A percentile compares a stretch with the other conserved stretches of the same genome.
Evolutionary conservation across 2,888 invertebrate species (phyloP).

Genomic region (Sphaerophoria taeniata): DNA sequence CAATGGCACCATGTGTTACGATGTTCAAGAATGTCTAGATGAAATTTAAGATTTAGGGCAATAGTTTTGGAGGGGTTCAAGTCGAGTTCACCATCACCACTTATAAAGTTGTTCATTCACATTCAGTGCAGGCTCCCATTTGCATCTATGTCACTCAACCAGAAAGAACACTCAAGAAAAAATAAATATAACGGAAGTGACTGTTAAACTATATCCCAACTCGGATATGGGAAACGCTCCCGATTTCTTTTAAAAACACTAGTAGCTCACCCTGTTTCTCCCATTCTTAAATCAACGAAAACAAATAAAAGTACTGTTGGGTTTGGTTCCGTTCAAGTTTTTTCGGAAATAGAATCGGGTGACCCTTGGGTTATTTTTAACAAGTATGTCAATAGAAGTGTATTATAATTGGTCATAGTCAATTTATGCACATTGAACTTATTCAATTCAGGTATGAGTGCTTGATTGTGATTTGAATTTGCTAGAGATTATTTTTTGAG

Average conservation of each 20-base stretch:
- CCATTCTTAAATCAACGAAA: constrained; percentile 39
- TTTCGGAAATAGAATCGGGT: constrained; percentile 21
- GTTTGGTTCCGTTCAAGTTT: constrained; percentile 1
- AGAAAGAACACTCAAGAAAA: constrained; percentile 28
- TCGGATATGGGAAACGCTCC: constrained; percentile 29
- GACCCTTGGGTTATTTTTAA: constrained; percentile 25
- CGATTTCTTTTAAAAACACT: background rate
- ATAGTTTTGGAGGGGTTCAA: constrained; percentile 39
- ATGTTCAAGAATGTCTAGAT: constrained; percentile 34
- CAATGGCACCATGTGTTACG: constrained; percentile 54
- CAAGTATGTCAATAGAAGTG: constrained; percentile 41
- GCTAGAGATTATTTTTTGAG: background rate
- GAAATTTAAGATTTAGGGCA: constrained; percentile 58
- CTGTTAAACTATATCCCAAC: constrained; percentile 63
- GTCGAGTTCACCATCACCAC: constrained; percentile 24
- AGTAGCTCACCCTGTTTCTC: constrained; percentile 2
- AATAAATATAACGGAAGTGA: constrained; percentile 43
- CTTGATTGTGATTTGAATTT: constrained; percentile 27
- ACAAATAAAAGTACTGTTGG: constrained; percentile 46
- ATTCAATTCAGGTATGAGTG: background rate
- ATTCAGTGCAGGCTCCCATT: constrained; percentile 27
- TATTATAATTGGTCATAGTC: constrained; percentile 44
- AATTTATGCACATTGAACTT: background rate
- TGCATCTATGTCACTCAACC: constrained; percentile 53
- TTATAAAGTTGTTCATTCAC: constrained; percentile 1